phyloP scores from a whole-genome alignment of 2,888 invertebrate genomes.

The Neoscelio sp. region DNA sequence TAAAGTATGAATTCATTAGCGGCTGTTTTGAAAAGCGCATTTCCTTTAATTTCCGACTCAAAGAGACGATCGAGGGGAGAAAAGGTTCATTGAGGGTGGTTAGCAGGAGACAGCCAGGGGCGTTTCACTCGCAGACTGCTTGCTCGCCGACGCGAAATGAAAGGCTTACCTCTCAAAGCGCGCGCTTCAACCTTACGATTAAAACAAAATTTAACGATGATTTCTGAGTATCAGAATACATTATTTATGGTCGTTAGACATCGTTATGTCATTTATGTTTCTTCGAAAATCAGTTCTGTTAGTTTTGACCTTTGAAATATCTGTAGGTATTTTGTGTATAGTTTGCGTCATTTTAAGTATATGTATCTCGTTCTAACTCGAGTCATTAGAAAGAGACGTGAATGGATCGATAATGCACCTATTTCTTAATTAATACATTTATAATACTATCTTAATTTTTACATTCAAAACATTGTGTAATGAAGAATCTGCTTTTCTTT shows the following conservation, averaged over 20 bases:
- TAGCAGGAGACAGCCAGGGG: constrained; percentile 42
- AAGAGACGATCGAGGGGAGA: constrained; percentile 63
- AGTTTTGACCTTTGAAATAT: no score
- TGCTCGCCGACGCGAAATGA: constrained; percentile 58
- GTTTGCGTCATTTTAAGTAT: no score
- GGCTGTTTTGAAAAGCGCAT: constrained; percentile 53
- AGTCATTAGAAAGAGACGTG: no score
- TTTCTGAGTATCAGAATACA: background rate
- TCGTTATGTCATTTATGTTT: no score
- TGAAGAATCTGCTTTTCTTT: no score
- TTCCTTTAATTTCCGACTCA: constrained; percentile 68
- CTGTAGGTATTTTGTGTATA: no score
- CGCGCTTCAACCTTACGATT: constrained; percentile 9
- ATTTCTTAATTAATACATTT: no score
- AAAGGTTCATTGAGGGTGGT: constrained; percentile 36
- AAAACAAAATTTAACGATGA: constrained; percentile 16
- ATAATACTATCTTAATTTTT: no score
- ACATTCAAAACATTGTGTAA: no score
- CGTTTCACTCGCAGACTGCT: constrained; percentile 47
- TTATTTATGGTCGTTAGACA: background rate
- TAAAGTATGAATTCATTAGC: constrained; percentile 60
- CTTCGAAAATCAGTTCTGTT: no score
- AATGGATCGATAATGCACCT: no score
- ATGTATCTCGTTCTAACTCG: no score
- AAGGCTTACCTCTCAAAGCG: constrained; percentile 40